These are phyloP conservation scores for Glareola pratincola DNA, from an alignment of 2,113 vertebrate genomes.

Conservation along the genomic window DNA sequence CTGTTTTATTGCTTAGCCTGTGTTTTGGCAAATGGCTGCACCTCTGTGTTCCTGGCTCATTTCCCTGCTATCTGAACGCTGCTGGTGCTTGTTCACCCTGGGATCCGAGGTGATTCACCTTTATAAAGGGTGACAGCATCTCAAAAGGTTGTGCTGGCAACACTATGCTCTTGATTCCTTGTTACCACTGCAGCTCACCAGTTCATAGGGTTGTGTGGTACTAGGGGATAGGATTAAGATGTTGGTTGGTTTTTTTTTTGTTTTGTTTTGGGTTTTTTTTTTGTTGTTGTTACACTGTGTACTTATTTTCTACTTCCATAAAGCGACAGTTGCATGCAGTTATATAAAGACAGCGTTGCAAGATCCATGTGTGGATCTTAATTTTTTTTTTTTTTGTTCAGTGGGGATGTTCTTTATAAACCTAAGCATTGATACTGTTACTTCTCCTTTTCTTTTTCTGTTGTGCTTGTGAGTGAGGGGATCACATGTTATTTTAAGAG, in stretches of 20 bases:
- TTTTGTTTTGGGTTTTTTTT: too few relatives aligned
- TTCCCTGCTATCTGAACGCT: too few relatives aligned
- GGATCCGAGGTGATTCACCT: neutral
- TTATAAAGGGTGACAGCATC: neutral
- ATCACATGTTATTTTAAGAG: neutral
- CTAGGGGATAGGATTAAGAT: neutral
- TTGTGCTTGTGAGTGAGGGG: neutral
- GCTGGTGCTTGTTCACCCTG: neutral
- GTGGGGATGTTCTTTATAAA: neutral
- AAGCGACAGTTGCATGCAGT: neutral
- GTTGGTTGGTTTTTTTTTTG: neutral
- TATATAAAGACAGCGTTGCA: neutral
- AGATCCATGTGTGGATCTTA: neutral
- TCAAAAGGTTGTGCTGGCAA: neutral
- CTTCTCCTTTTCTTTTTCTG: neutral
- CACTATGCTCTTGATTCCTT: neutral
- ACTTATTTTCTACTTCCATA: neutral
- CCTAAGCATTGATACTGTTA: neutral
- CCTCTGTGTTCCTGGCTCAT: rapidly evolving
- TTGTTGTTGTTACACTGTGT: neutral
- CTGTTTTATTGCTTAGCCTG: neutral
- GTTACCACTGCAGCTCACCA: neutral
- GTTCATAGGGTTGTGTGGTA: neutral
- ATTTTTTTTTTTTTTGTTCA: neutral
- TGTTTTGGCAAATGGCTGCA: neutral